Evolutionary conservation across 2,797 vertebrate species (phyloP), one percentile per base, ranked within the genome.

Genomic region (Cryptoblepharus egeriae): DNA sequence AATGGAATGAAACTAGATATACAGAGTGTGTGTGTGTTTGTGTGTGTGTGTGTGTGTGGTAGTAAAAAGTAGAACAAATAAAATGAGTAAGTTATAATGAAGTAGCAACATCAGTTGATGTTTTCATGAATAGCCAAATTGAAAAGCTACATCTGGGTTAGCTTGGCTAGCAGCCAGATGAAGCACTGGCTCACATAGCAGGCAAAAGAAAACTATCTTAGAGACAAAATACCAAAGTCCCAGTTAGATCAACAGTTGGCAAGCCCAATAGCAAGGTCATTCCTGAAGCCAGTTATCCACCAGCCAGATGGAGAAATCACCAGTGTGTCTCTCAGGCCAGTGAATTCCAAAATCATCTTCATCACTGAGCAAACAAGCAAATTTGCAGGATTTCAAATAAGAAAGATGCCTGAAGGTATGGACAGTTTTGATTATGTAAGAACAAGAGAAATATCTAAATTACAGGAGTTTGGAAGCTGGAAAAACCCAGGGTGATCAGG

Each of bases 111-210:
- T 2, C 4, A 81, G 37, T 80, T 81, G 60, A 84, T 82, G 69
- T 80, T 89, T 87, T 76, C 80, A 81, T 81, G 80, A 92, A 81
- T 82, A 92, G 80, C 72, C 84, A 92, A 76, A 85, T 88, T 80
- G 89, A 88, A 60, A 85, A 90, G 75, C 68, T 70, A 57, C 64
- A 87, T 74, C 35, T 63, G 20, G 42, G 77, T 81, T 42, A n/a
- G 2, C 30, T 76, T 92, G 82, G 76, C 64, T 13, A 24, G 1
- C 3, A 80, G 80, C 88, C 88, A 90, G 42, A 30, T 4, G 5
- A 65, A 87, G 42, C 79, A 84, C 81, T 69, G 76, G 32, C n/a
- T 83, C 84, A 79, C 81, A 52, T 67, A 73, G 37, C 77, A 85
- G 75, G 32, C 60, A 87, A 1, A 70, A 32, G 9, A n/a, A 87